Conservation (phyloP, 92 coral and sea anemone species). For the Virgularia gustaviana region DNA sequence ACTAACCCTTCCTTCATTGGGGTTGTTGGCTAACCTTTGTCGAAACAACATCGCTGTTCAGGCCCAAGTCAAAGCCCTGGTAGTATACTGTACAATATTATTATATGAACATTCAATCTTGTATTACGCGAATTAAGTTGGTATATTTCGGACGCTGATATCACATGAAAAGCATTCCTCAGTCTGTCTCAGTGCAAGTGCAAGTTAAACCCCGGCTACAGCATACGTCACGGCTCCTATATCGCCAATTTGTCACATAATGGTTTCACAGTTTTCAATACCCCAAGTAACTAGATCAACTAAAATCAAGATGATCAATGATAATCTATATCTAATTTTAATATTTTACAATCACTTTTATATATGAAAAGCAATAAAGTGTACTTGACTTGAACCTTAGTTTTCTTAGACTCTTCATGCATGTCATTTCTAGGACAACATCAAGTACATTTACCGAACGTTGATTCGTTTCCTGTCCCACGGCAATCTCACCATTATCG, state of each 20-base stretch:
- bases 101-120: too few species aligned
- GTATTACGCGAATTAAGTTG: too few species aligned
- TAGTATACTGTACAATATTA: constrained; percentile 51
- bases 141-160: too few species aligned
- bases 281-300: neutral
- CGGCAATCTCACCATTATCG: constrained; percentile 78
- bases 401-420: too few species aligned
- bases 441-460: constrained; percentile 76
- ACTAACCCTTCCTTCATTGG: constrained; percentile 85
- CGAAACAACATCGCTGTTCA: constrained; percentile 93
- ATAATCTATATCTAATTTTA: too few species aligned
- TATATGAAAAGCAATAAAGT: too few species aligned
- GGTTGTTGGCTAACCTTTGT: constrained; percentile 87
- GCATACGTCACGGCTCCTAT: too few species aligned
- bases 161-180: too few species aligned
- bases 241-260: neutral
- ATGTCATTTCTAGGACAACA: constrained; percentile 88
- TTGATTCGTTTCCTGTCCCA: constrained; percentile 84
- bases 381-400: too few species aligned
- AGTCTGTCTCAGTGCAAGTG: too few species aligned
- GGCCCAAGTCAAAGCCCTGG: constrained; percentile 97
- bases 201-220: too few species aligned
- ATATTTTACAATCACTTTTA: too few species aligned
- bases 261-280: neutral
- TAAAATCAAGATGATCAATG: neutral